Base-by-base conservation (phyloP, 2,888 invertebrate genomes). In the Ochropleura leucogaster region DNA sequence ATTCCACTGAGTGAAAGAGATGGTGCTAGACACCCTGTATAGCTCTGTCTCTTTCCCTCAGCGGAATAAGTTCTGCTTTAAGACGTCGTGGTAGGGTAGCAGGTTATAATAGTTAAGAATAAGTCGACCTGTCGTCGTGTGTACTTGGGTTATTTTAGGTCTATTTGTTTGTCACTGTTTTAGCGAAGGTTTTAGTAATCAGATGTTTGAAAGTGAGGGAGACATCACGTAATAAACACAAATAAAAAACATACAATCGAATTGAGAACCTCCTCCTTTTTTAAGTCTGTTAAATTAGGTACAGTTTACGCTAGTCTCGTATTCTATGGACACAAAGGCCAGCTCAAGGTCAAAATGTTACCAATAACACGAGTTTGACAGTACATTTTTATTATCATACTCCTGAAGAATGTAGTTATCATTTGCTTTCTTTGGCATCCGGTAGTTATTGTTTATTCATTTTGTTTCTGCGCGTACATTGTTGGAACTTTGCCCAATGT, bases 381-480 rank as follows among this genome's bases (percentile, higher is more conserved):
- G n/a, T n/a, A 44, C 62, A 40, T 53, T 14, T 2, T 70, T 20
- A 62, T 18, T 68, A 68, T 16, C 49, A 49, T 75, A 67, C 42
- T 78, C 30, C 57, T 30, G 76, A 72, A 63, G 0, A 63, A 64
- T 73, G 68, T 68, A 82, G 66, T 78, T 67, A 77, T 77, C 20
- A 80, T 82, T 76, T 55, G 49, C 67, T 76, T 67, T 66, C 60
- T 62, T 80, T 74, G 53, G 74, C 74, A 81, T 59, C 40, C 51
- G 46, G 51, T 47, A 59, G 47, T 59, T 68, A 76, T 70, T 69
- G 49, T 79, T 69, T 70, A 75, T 76, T 51, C 55, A 69, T 74
- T 68, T 80, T 55, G 68, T 68, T 74, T 68, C 53, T 51, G 30
- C 10, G 47, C 42, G 53, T 42, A 59, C 9, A 73, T 57, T 66